phyloP scores from a whole-genome alignment of 2,797 vertebrate species.

The Danio albolineatus region DNA sequence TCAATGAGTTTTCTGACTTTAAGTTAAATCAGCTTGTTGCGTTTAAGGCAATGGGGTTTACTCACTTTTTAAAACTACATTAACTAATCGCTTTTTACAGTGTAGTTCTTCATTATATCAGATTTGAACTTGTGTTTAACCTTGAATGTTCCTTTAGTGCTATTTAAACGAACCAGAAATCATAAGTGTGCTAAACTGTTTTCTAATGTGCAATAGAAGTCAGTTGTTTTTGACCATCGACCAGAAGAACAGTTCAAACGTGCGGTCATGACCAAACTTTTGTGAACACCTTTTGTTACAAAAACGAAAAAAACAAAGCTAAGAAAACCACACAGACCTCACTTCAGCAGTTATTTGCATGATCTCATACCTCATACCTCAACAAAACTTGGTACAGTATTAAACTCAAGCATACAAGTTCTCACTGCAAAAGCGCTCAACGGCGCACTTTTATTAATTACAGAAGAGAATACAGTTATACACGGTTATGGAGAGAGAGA shows the following conservation, averaged over 20 bases:
- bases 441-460: background rate
- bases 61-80: background rate
- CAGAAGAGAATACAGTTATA: background rate
- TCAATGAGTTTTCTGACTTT: too few species aligned
- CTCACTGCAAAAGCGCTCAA: background rate
- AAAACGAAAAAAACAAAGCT: background rate
- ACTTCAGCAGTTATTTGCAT: conserved; percentile 19
- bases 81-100: background rate
- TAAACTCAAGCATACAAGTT: conserved; percentile 1
- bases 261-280: conserved; percentile 19
- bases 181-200: conserved; percentile 22
- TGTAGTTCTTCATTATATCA: background rate
- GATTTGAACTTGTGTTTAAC: conserved; percentile 18
- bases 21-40: too few species aligned
- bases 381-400: background rate
- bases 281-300: conserved; percentile 14
- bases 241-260: background rate
- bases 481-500: too few species aligned
- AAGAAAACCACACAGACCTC: conserved; percentile 15
- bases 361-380: background rate
- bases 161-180: background rate
- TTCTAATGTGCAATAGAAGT: conserved; percentile 52
- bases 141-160: background rate
- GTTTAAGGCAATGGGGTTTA: too few species aligned
- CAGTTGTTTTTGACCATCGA: background rate